Base-by-base conservation (phyloP, 2,888 invertebrate species). In the Pseudeuparius sepicola region DNA sequence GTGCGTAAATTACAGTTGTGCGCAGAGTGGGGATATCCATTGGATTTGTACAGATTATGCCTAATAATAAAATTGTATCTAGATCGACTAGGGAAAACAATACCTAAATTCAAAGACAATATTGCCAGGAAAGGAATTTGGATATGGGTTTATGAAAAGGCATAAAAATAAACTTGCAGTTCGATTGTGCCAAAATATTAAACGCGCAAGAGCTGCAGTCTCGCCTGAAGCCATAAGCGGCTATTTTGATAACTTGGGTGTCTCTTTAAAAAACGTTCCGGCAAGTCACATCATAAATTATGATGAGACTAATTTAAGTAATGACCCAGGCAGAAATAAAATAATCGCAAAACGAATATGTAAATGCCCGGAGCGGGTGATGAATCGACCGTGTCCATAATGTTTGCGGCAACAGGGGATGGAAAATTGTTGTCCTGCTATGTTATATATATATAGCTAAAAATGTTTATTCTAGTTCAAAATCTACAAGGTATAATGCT, bases 71-170 rank as follows among this genome's bases (percentile, higher is more conserved):
- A 31, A 23, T 4, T 11, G 14, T 31, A 31, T 31, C 14, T 31
- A 31, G 31, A 18, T 31, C 11, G 31, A 11, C 10, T n/a, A 31
- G 23, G 11, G 9, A 31, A 31, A 31, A 31, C 23, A 18, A 20
- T 31, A 17, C 23, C 23, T 4, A 31, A 31, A 20, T 31, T 31
- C 14, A 31, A 31, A 23, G 20, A 31, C 23, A 31, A 31, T 20
- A n/a, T 9, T 23, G 18, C 31, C 31, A n/a, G 20, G 31, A 14
- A 23, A n/a, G 23, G 10, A 13, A 18, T 31, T 31, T 23, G 4
- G 13, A 24, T 6, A n/a, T 23, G 18, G 3, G n/a, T 31, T 20
- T 10, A 11, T 31, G 10, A 20, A 18, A 9, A 17, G 23, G 23
- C 31, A 31, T 12, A 23, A 13, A 12, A 14, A 9, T 31, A 18